Conservation (phyloP, 2,888 invertebrate genomes). For the Coronaproctus castanopsis region DNA sequence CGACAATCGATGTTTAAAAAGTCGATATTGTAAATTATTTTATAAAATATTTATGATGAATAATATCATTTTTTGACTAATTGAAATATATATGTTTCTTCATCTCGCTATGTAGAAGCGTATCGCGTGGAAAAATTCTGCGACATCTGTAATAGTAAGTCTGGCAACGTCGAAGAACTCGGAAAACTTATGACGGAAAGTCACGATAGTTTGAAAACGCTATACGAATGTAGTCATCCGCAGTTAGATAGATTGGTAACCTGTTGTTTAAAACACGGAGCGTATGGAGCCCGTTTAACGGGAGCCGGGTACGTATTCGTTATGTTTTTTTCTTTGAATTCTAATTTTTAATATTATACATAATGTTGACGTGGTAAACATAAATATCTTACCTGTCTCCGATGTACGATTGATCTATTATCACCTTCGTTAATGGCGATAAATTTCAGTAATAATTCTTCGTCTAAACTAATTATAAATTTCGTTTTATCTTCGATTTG, state of each 20-base stretch:
- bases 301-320: constrained; percentile 55
- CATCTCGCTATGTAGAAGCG: too few species aligned
- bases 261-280: constrained; percentile 42
- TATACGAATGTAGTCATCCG: constrained; percentile 86
- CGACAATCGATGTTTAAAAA: too few species aligned
- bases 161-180: constrained; percentile 28
- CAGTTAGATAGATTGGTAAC: constrained; percentile 64
- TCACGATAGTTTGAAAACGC: constrained; percentile 59
- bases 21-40: too few species aligned
- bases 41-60: too few species aligned
- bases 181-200: constrained; percentile 74
- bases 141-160: constrained; percentile 32
- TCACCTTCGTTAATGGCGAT: too few species aligned
- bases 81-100: too few species aligned
- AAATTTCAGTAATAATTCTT: too few species aligned
- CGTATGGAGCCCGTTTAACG: constrained; percentile 74
- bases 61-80: too few species aligned
- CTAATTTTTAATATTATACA: constrained; percentile 27
- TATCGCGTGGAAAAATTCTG: constrained; percentile 60
- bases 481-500: too few species aligned
- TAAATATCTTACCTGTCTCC: too few species aligned
- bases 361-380: constrained; percentile 99
- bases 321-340: neutral
- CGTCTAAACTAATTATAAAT: too few species aligned
- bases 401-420: too few species aligned